phyloP scores from a whole-genome alignment of 2,113 vertebrate species.

The Ariopsis seemanni region DNA sequence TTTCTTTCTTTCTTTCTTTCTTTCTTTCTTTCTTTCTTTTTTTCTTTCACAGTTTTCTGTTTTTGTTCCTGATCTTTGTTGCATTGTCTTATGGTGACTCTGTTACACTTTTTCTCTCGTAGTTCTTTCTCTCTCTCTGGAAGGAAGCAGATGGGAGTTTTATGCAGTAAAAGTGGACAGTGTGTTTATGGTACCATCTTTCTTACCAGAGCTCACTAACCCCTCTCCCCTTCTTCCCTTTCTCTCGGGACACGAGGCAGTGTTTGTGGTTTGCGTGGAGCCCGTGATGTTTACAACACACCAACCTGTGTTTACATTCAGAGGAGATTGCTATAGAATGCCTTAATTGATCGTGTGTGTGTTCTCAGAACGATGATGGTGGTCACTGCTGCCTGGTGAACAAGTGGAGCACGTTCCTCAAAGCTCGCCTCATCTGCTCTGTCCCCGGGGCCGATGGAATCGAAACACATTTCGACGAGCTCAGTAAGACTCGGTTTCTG shows the following conservation, averaged over 20 bases:
- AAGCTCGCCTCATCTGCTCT: slow-evolving; percentile 94
- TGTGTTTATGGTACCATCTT: slow-evolving; percentile 31
- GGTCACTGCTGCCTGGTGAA: slow-evolving; percentile 98
- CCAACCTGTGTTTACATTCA: slow-evolving; percentile 33
- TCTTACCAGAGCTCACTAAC: slow-evolving; percentile 25
- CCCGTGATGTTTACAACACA: neutral
- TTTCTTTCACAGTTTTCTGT: too few relatives aligned
- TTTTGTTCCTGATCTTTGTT: neutral
- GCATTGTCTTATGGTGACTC: neutral
- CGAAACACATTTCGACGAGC: slow-evolving; percentile 95
- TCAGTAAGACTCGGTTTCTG: slow-evolving; percentile 78
- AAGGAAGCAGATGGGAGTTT: slow-evolving; percentile 26
- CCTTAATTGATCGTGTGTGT: slow-evolving; percentile 28
- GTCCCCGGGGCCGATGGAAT: slow-evolving; percentile 91
- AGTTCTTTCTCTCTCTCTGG: neutral
- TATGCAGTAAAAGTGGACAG: slow-evolving; percentile 31
- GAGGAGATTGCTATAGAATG: slow-evolving; percentile 5
- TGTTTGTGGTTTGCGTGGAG: slow-evolving; percentile 19
- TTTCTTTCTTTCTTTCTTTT: too few relatives aligned
- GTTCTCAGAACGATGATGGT: slow-evolving; percentile 88
- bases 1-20: neutral
- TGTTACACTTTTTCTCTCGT: neutral
- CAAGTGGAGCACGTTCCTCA: slow-evolving; percentile 99
- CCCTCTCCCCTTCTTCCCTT: neutral
- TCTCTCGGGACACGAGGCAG: slow-evolving; percentile 4